Base-by-base conservation (phyloP, 2,888 invertebrate genomes). In the Tuberolachnus salignus region DNA sequence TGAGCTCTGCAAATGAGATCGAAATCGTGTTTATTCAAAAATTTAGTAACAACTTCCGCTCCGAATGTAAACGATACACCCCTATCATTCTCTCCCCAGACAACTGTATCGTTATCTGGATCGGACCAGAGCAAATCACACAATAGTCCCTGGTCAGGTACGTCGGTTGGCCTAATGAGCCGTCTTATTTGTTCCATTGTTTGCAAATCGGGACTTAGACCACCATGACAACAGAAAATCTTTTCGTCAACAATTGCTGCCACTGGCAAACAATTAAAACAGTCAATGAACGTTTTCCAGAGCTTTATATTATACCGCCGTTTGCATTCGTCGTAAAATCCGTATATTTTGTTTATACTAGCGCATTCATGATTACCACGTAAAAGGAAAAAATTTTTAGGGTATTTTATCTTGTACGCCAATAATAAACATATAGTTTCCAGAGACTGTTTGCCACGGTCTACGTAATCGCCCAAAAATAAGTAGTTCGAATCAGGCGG, bases 61-160 rank as follows among this genome's bases (percentile, higher is more conserved):
- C 99, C 98, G 87, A 99, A 98, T 42, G n/a, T n/a, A n/a, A n/a
- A n/a, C n/a, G n/a, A n/a, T n/a, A n/a, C n/a, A n/a, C n/a, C n/a
- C n/a, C n/a, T 92, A 87, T 99, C 99, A 86, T 99, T 99, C 87
- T 99, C 98, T 78, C 98, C 99, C 98, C 99, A 99, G 49, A 98
- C 98, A 90, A 95, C 95, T 81, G 97, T 97, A 86, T 95, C 94
- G 87, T 98, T 97, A 86, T 98, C 97, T 0, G 95, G 95, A 88
- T 95, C 97, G 13, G 98, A 96, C 98, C 98, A 98, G 83, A 98
- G 89, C 84, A 98, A 89, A 89, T 98, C 98, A 87, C 98, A 98
- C 70, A 98, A 89, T 84, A 98, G 88, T 13, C 98, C 97, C 89
- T 94, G 94, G 89, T 98, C 98, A 81, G 98, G 98, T 82, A 98